Conservation (phyloP, 2,797 vertebrate species). For the Allobates femoralis region DNA sequence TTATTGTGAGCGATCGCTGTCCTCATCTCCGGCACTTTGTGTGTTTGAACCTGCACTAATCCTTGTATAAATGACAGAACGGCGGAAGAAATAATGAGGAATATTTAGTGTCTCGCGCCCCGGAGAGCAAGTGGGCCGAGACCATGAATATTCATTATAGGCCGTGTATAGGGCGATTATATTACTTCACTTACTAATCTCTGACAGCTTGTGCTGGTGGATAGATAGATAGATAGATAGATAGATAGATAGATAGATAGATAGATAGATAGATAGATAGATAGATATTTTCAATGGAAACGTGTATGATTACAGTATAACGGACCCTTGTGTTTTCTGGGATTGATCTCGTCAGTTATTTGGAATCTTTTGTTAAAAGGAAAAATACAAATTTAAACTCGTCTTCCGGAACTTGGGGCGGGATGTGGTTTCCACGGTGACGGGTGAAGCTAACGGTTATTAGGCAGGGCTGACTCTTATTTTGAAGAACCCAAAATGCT, state of each 20-base stretch:
- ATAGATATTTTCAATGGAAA: too few relatives aligned
- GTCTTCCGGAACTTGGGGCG: background rate
- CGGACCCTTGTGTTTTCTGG: too few relatives aligned
- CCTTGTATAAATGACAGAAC: constrained; percentile 2
- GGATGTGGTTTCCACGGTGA: constrained; percentile 24
- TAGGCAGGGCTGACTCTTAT: constrained; percentile 18
- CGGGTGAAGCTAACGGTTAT: constrained; percentile 28
- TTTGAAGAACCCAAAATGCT: constrained; percentile 35
- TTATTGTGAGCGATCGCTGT: too few relatives aligned
- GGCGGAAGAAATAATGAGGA: background rate
- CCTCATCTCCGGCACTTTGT: too few relatives aligned
- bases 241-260: too few relatives aligned
- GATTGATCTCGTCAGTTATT: background rate
- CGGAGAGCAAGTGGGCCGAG: background rate
- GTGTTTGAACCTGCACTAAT: background rate
- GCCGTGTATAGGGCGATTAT: background rate
- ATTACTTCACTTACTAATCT: background rate
- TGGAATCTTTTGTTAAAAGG: background rate
- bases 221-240: too few relatives aligned
- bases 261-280: too few relatives aligned
- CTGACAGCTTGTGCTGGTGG: background rate
- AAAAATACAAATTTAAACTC: background rate
- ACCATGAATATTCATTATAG: background rate
- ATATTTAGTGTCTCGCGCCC: background rate
- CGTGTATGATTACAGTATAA: too few relatives aligned